Evolutionary conservation across 2,888 invertebrate genomes (phyloP), one percentile per base, ranked within the genome.

Genomic region (Amblyjoppa fuscipennis): DNA sequence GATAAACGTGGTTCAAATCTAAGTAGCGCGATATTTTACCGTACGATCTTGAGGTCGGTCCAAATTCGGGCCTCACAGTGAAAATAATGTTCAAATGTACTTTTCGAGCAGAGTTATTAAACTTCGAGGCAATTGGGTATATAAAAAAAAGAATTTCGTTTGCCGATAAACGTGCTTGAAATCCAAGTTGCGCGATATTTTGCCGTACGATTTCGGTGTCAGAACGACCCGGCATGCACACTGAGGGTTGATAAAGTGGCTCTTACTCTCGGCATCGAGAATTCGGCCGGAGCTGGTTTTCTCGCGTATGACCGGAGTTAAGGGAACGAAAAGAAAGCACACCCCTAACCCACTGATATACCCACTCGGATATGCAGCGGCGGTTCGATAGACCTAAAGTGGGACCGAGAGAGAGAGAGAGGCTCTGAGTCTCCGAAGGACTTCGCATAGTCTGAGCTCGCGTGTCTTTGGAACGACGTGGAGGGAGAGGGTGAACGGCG

Each of bases 381-480:
- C 41, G 80, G 68, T 70, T 80, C 49, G 69, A 73, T 49, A 16
- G 61, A 74, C 41, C 28, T 70, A 31, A 49, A 59, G 68, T 49
- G 69, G 51, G 38, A 64, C n/a, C 28, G 78, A 41, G 16, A 20
- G 69, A 69, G 45, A 49, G 34, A 31, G 69, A n/a, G 53, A 28
- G 34, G 45, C 61, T 31, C 51, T 16, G 73, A 41, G 70, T 70
- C 61, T 51, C 53, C 56, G 69, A 34, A 81, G 75, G 66, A 80
- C 69, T 51, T 56, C 59, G 66, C 61, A 49, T 49, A 31, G 77
- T 73, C 66, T 66, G 71, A 61, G 76, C 61, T 81, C 74, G 81
- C 78, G 81, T 79, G 85, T 85, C 81, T 70, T 69, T 64, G 64
- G 75, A 75, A 85, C 78, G 79, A 83, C 73, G 76, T 80, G 76